These are phyloP conservation scores for Pollenia griseotomentosa DNA, from an alignment of 2,888 invertebrate genomes.

Conservation along the genomic window DNA sequence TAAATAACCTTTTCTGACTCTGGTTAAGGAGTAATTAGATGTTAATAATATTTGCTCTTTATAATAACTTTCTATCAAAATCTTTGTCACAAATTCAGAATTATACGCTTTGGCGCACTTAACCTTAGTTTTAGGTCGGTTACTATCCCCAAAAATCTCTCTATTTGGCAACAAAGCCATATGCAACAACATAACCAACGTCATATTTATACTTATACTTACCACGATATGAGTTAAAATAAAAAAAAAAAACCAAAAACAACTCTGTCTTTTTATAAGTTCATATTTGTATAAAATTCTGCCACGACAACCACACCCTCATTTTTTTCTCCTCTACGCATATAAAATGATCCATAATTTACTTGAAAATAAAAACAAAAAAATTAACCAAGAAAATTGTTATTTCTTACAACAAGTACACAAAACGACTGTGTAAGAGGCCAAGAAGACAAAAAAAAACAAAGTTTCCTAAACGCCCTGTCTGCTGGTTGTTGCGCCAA, in stretches of 20 bases:
- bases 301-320: slow-evolving; percentile 71
- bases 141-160: neutral
- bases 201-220: slow-evolving; percentile 4
- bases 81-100: too few relatives aligned
- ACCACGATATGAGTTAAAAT: slow-evolving; percentile 22
- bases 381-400: slow-evolving; percentile 20
- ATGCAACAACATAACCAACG: neutral
- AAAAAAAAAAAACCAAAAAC: neutral
- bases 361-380: slow-evolving; percentile 13
- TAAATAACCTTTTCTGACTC: too few relatives aligned
- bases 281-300: slow-evolving; percentile 37
- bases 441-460: slow-evolving; percentile 6
- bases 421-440: slow-evolving; percentile 36
- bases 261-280: slow-evolving; percentile 25
- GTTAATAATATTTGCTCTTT: too few relatives aligned
- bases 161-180: neutral
- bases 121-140: neutral
- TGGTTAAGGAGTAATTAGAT: too few relatives aligned
- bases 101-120: too few relatives aligned
- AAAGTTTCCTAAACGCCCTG: slow-evolving; percentile 63
- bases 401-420: slow-evolving; percentile 29
- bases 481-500: slow-evolving; percentile 54
- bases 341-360: slow-evolving; percentile 63
- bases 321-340: slow-evolving; percentile 64
- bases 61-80: too few relatives aligned